These are phyloP conservation scores for Cepphus grylle DNA, from an alignment of 2,113 vertebrate species.

Conservation along the genomic window DNA sequence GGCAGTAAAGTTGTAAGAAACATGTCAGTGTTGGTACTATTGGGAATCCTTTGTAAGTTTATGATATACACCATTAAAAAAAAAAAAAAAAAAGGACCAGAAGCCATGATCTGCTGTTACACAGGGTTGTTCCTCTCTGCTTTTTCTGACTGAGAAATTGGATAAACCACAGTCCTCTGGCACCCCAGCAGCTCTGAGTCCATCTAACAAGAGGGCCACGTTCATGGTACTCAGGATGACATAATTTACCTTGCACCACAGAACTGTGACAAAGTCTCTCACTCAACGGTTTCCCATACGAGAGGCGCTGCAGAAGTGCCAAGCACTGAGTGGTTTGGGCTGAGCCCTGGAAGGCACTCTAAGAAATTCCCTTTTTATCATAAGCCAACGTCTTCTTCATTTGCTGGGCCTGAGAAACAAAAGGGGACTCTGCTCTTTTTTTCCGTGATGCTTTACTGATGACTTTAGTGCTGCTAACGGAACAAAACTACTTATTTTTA, in stretches of 20 bases:
- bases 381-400: background rate
- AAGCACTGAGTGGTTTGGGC: background rate
- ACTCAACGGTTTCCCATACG: background rate
- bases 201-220: background rate
- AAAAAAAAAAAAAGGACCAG: background rate
- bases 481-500: background rate
- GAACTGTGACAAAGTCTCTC: fast-evolving
- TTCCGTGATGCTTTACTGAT: background rate
- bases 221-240: background rate
- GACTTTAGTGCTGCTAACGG: background rate
- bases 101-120: background rate
- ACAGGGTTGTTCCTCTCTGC: background rate
- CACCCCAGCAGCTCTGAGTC: background rate
- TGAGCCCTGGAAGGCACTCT: background rate
- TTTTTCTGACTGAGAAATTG: background rate
- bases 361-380: background rate
- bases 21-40: background rate
- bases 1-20: background rate
- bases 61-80: background rate
- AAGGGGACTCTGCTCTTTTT: background rate
- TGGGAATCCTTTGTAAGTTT: background rate
- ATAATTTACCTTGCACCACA: background rate
- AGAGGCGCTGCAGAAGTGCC: background rate
- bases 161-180: background rate
- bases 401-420: background rate